Base-by-base conservation (phyloP, 2,113 vertebrate species). In the Kryptolebias marmoratus region DNA sequence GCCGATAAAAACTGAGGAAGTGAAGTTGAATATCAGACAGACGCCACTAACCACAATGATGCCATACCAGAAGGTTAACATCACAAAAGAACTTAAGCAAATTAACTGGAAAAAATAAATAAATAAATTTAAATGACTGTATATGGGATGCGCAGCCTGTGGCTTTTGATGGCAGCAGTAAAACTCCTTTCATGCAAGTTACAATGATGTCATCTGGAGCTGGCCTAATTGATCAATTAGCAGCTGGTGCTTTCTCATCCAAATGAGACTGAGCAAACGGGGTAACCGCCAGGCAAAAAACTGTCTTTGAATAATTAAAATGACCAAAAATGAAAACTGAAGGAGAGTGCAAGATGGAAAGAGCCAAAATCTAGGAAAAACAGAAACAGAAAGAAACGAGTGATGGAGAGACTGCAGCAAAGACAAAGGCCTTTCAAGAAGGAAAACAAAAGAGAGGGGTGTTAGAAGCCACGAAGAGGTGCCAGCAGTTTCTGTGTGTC, bases 381-480 rank as follows among this genome's bases (percentile, higher is more conserved):
- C 18, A 61, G 67, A 81, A 58, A 57, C 27, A 64, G 11, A 52
- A n/a, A 5, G 15, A 50, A 36, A 18, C 2, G 31, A 50, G 36
- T 36, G 12, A 44, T 6, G 12, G 74, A 63, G 59, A 52, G 75
- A 67, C 44, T 72, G 75, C 64, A 61, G 64, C 11, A 68, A 63
- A 64, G 71, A 81, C 58, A 68, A 56, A 50, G 56, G 77, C 32
- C 64, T 79, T 71, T 80, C 9, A 73, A 68, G 50, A 58, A 58
- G 10, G n/a, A 60, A 63, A 61, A 73, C 22, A 50, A 18, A 16
- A 42, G 12, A 27, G 11, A 68, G 13, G 93, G 92, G 96, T 97
- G 97, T 96, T 96, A 96, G 96, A 95, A 97, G 95, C 88, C 92
- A 96, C 96, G 95, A 96, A 93, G 90, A 90, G 78, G 79, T 93